Base-by-base conservation (phyloP, 2,888 invertebrate genomes). In the Eupeodes luniger region DNA sequence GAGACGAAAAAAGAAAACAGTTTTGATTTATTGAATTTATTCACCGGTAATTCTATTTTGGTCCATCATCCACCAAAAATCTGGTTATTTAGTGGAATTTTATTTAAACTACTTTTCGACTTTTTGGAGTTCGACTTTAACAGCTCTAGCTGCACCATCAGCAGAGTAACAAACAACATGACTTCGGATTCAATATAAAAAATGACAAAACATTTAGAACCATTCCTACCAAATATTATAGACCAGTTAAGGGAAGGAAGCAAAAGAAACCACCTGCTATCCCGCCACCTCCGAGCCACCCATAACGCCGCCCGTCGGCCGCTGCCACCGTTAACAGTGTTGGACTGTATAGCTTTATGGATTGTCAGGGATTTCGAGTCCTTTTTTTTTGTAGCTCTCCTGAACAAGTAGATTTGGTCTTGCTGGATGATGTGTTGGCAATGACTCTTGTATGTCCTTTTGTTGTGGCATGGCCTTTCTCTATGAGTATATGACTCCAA, bases 21-120 rank as follows among this genome's bases (percentile, higher is more conserved):
- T 51, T n/a, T 36, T 85, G 88, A 88, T 88, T 88, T 88, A 88
- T 88, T 81, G 81, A 88, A 85, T 88, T 85, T 85, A 85, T 88
- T 81, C 85, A 88, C 61, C 88, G 88, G 88, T 88, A 85, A 88
- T 88, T 88, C 84, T 44, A 85, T 85, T 88, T 80, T 69, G 81
- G 81, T 78, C 78, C 84, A 88, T 88, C 88, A 85, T 81, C 81
- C 59, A 88, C 84, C 81, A 81, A 88, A 85, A 88, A 88, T 81
- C 88, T 74, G 85, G 84, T 87, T 87, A 84, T 87, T 87, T 87
- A 87, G 84, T 87, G 77, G 81, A 85, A 81, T 88, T 85, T 81
- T 88, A 88, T 88, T 88, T 85, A 88, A 88, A 88, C 88, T 88
- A 88, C 85, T 85, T 84, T 62, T 49, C 62, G 62, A 53, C 27